phyloP scores from a whole-genome alignment of 2,797 vertebrate species.

The Dipus sagitta region DNA sequence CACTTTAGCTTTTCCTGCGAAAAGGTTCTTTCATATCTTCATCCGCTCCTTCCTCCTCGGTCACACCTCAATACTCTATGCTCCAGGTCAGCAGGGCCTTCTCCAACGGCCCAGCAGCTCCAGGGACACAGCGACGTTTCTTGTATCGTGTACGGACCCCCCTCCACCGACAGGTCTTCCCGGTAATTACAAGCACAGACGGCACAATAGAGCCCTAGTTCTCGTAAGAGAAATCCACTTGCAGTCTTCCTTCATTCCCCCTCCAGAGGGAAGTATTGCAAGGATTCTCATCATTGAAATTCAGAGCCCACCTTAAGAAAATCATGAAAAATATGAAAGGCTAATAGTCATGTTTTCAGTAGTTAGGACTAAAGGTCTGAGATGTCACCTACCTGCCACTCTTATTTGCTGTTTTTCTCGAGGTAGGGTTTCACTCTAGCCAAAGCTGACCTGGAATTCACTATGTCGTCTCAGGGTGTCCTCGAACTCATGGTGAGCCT shows the following conservation, averaged over 20 bases:
- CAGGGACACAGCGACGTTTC: not conserved
- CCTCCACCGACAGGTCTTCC: not conserved
- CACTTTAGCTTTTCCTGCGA: not conserved
- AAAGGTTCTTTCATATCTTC: not conserved
- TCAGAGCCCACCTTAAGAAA: slow-evolving; percentile 19
- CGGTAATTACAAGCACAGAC: not conserved
- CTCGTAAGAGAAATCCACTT: not conserved
- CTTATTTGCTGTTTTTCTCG: no score
- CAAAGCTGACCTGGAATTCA: no score
- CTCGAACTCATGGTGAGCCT: no score
- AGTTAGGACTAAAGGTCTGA: not conserved
- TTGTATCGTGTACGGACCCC: not conserved
- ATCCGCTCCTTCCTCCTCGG: not conserved
- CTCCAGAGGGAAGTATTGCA: not conserved
- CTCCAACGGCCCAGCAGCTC: not conserved
- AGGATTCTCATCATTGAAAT: not conserved
- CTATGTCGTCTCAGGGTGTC: no score
- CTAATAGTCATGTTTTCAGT: not conserved
- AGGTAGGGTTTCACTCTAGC: no score
- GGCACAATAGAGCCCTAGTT: not conserved
- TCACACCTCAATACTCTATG: not conserved
- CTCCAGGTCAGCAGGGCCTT: not conserved
- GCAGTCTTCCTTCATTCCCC: not conserved
- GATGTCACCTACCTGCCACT: not conserved
- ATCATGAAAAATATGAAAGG: slow-evolving; percentile 27